A percentile compares a stretch with the other conserved stretches of the same genome.
These are phyloP conservation scores for Gymnocypris eckloni DNA, from an alignment of 2,797 vertebrate genomes.

Conservation along the genomic window DNA sequence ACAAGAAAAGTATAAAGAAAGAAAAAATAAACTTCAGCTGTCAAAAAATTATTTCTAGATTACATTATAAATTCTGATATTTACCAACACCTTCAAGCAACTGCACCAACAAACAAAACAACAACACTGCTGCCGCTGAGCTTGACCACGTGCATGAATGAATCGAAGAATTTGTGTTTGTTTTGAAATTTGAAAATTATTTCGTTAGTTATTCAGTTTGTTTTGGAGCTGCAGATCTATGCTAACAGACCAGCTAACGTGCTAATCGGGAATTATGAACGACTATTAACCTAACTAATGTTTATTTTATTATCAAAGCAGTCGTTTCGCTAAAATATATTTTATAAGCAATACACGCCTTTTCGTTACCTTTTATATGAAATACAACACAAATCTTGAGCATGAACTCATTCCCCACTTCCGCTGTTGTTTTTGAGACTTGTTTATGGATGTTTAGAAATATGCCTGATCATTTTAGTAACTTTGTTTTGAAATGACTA, in stretches of 20 bases:
- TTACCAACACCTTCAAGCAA: neutral
- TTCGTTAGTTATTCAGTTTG: neutral
- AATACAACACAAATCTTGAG: slow-evolving; percentile 11
- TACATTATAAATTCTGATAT: neutral
- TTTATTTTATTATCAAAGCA: neutral
- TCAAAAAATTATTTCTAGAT: neutral
- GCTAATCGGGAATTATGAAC: neutral
- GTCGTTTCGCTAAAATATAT: neutral
- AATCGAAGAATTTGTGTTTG: neutral
- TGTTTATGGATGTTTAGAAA: neutral
- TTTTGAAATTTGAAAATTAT: neutral
- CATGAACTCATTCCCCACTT: slow-evolving; percentile 26
- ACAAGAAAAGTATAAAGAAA: neutral
- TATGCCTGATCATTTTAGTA: slow-evolving; percentile 6
- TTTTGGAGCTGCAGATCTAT: neutral
- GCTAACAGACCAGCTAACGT: slow-evolving; percentile 34
- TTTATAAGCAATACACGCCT: neutral
- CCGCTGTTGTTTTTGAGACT: slow-evolving; percentile 18
- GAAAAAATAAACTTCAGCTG: neutral
- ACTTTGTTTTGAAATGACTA: neutral
- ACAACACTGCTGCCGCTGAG: too few relatives aligned
- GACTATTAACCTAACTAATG: neutral
- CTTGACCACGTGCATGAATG: neutral
- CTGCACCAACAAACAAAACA: neutral
- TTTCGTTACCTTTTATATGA: slow-evolving; percentile 42